phyloP scores from a whole-genome alignment of 1,140 invertebrate genomes.

The Trichonephila clavipes region DNA sequence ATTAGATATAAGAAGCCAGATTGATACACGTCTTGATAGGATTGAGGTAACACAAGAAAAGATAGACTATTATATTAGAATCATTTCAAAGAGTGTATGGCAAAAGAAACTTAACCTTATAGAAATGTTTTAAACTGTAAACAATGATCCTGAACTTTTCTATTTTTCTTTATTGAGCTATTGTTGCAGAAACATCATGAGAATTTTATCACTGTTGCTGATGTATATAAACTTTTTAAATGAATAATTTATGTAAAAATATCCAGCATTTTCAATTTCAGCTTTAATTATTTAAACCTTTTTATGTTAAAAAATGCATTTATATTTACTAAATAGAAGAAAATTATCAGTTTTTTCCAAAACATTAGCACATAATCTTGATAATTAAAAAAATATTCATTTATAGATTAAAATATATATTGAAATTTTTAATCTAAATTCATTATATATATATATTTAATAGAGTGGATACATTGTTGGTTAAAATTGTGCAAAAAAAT shows the following conservation, averaged over 20 bases:
- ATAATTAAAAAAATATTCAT: too few species aligned
- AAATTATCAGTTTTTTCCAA: background rate
- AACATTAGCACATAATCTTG: background rate
- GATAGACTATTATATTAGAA: constrained; percentile 35
- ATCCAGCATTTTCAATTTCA: constrained; percentile 22
- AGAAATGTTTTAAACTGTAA: constrained; percentile 50
- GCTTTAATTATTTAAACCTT: background rate
- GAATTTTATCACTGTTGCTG: constrained; percentile 48
- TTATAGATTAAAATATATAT: too few species aligned
- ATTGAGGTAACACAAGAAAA: background rate
- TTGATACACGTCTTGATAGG: background rate
- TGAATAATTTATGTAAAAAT: constrained; percentile 43
- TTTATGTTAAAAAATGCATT: constrained; percentile 11
- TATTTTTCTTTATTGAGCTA: constrained; percentile 28
- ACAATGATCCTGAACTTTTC: constrained; percentile 31
- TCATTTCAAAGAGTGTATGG: constrained; percentile 13
- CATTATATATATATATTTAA: background rate
- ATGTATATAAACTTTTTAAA: constrained; percentile 48
- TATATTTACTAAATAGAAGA: background rate
- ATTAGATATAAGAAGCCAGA: constrained; percentile 42
- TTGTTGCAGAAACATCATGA: constrained; percentile 27
- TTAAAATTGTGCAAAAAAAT: background rate
- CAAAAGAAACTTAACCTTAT: constrained; percentile 15
- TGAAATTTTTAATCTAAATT: too few species aligned
- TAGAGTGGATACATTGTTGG: background rate